Conservation (phyloP, 2,113 vertebrate species). For the Cryptotis parvus region DNA sequence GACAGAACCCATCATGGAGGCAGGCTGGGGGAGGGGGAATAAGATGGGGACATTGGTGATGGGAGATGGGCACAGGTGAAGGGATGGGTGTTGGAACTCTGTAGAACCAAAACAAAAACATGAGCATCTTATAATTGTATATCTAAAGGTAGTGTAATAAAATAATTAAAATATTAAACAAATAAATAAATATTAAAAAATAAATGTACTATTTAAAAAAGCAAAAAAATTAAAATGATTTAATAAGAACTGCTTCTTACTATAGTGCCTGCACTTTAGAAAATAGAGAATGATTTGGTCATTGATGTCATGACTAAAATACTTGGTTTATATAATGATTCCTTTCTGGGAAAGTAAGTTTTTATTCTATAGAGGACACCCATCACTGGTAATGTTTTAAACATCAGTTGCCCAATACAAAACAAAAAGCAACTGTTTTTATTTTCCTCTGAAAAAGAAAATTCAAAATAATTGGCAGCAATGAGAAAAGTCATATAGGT, state of each 20-base stretch:
- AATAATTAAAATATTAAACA: too few relatives aligned
- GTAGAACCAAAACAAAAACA: too few relatives aligned
- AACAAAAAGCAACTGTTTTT: neutral
- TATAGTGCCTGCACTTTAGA: neutral
- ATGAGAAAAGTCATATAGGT: neutral
- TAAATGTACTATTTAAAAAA: neutral
- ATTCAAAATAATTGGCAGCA: slow-evolving; percentile 26
- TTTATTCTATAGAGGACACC: neutral
- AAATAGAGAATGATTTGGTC: neutral
- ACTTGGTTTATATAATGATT: neutral
- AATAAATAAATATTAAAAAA: too few relatives aligned
- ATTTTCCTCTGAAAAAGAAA: slow-evolving; percentile 19
- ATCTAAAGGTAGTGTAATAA: too few relatives aligned
- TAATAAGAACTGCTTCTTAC: neutral
- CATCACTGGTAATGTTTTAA: neutral
- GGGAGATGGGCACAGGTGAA: too few relatives aligned
- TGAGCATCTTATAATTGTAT: too few relatives aligned
- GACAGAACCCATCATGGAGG: too few relatives aligned
- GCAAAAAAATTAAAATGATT: too few relatives aligned
- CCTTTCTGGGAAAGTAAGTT: neutral
- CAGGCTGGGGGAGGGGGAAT: too few relatives aligned
- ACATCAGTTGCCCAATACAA: neutral
- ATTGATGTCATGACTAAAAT: neutral
- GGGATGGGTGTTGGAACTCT: too few relatives aligned
- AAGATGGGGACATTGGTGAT: too few relatives aligned